A percentile compares a stretch with the other conserved stretches of the same genome.
phyloP scores from a whole-genome alignment of 2,797 vertebrate genomes.

The Anisognathus igniventris region DNA sequence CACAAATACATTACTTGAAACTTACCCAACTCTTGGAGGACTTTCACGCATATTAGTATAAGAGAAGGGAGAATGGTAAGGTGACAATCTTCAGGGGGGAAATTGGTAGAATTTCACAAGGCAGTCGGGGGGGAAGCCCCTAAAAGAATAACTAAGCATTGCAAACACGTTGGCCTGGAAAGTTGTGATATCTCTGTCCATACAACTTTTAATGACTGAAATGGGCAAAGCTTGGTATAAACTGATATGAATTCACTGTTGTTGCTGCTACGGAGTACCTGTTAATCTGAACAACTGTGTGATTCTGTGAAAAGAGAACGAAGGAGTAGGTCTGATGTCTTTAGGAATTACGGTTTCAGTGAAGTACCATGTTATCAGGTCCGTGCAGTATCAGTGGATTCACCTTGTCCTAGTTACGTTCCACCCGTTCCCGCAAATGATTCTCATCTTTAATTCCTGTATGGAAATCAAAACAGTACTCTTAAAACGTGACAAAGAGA shows the following conservation, averaged over 20 bases:
- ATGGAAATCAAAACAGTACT: neutral
- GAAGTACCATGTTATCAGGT: neutral
- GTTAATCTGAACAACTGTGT: neutral
- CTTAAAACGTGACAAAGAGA: neutral
- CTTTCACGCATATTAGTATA: neutral
- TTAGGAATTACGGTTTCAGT: neutral
- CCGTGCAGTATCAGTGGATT: neutral
- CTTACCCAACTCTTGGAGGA: neutral
- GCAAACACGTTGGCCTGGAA: neutral
- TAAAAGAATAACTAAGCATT: neutral
- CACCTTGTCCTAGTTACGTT: neutral
- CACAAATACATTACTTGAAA: neutral
- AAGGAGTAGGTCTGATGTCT: neutral
- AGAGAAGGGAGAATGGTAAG: neutral
- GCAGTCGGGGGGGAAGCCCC: accelerated
- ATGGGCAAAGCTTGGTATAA: accelerated
- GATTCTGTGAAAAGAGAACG: neutral
- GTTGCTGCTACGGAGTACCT: neutral
- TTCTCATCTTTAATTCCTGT: neutral
- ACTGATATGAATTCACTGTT: neutral
- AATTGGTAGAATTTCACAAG: neutral
- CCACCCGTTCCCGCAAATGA: accelerated
- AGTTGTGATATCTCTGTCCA: neutral
- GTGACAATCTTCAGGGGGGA: accelerated
- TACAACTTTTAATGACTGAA: neutral